Evolutionary conservation across 2,888 invertebrate species (phyloP).

Genomic region (Fragum whitleyi): DNA sequence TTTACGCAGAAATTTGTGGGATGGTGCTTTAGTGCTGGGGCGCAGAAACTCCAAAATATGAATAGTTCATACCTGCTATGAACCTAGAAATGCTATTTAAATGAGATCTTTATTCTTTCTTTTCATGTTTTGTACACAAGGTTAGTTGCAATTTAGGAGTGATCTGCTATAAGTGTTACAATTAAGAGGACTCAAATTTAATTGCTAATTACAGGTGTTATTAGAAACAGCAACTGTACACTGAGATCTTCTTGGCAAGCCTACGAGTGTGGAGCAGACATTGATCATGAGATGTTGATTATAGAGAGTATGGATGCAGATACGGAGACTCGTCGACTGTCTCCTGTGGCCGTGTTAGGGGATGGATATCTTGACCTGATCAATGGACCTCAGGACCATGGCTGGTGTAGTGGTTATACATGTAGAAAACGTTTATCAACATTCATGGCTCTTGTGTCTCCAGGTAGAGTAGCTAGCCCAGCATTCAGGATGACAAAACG

Average conservation of each 20-base stretch:
- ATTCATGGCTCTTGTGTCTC: conserved; percentile 79
- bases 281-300: conserved; percentile 77
- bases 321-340: conserved; percentile 81
- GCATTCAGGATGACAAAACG: no score
- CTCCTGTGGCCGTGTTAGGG: conserved; percentile 75
- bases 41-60: no score
- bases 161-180: no score
- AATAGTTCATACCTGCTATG: no score
- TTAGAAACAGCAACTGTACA: conserved; percentile 71
- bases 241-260: conserved; percentile 72
- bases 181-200: no score
- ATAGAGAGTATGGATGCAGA: conserved; percentile 83
- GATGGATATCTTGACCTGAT: conserved; percentile 82
- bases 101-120: no score
- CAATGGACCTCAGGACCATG: conserved; percentile 84
- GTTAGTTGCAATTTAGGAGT: no score
- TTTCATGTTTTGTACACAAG: no score
- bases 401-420: conserved; percentile 83
- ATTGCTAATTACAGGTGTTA: conserved; percentile 75
- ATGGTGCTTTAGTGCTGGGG: no score
- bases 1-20: no score
- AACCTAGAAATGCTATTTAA: no score
- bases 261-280: conserved; percentile 73
- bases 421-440: conserved; percentile 82
- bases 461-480: conserved; percentile 70